Evolutionary conservation across 2,113 vertebrate species (phyloP).

Genomic region (Thunnus thynnus): DNA sequence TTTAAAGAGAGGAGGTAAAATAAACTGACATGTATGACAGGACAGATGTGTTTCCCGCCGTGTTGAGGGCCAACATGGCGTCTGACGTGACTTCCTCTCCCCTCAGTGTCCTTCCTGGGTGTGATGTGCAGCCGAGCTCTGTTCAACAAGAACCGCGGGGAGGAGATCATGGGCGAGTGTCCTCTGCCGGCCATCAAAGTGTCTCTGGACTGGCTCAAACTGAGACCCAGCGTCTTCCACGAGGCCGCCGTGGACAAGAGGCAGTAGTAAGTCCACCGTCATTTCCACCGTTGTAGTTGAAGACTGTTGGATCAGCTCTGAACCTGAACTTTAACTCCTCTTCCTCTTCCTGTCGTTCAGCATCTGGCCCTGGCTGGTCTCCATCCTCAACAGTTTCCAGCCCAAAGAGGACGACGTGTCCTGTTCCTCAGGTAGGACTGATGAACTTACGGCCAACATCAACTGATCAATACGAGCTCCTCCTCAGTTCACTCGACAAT

Average conservation of each 20-base stretch:
- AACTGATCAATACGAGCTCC: no score
- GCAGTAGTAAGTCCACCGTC: conserved; percentile 88
- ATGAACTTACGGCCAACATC: no score
- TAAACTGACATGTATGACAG: no score
- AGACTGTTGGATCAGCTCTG: background rate
- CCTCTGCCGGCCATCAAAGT: conserved; percentile 98
- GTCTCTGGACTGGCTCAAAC: conserved; percentile 96
- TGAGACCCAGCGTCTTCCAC: conserved; percentile 91
- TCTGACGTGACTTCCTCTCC: conserved; percentile 44
- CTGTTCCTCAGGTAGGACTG: conserved; percentile 86
- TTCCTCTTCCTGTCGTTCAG: conserved; percentile 79
- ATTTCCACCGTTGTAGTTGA: no score
- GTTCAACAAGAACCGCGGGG: conserved; percentile 90
- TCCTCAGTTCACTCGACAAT: no score
- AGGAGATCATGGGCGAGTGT: conserved; percentile 91
- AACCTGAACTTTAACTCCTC: background rate
- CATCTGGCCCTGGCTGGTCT: conserved; percentile 96
- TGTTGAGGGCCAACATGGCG: no score
- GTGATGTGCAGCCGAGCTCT: conserved; percentile 94
- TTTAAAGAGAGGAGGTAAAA: no score
- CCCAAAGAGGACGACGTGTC: conserved; percentile 93
- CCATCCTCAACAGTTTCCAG: conserved; percentile 97
- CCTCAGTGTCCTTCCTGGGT: conserved; percentile 95
- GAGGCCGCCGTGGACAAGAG: conserved; percentile 91
- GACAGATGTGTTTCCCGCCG: no score